A percentile compares a stretch with the other conserved stretches of the same genome.
phyloP scores from a whole-genome alignment of 2,113 vertebrate species.

The Poeciliopsis prolifica region DNA sequence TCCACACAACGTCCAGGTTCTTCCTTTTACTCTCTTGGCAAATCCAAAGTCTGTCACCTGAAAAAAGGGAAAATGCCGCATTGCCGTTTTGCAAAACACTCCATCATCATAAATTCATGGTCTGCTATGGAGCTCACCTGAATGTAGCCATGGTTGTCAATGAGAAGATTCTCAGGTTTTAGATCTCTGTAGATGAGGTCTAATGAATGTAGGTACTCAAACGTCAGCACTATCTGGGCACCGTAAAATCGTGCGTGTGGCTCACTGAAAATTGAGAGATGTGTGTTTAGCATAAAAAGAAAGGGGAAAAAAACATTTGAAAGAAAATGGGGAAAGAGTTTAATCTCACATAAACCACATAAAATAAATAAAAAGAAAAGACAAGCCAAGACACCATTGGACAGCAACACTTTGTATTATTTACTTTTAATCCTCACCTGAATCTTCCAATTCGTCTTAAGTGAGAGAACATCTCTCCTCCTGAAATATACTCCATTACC shows the following conservation, averaged over 20 bases:
- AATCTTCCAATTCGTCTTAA: conserved; percentile 98
- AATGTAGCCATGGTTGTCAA: conserved; percentile 98
- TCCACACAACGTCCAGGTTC: conserved; percentile 99
- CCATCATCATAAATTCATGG: background rate
- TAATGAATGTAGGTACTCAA: conserved; percentile 99
- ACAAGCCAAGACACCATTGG: background rate
- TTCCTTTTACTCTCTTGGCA: conserved; percentile 98
- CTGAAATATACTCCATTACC: conserved; percentile 99
- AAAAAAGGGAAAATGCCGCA: background rate
- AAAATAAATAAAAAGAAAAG: background rate
- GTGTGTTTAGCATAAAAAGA: background rate
- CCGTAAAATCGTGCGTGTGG: conserved; percentile 98
- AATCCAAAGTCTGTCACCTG: conserved; percentile 99
- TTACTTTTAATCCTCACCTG: conserved; percentile 80
- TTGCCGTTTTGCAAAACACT: background rate
- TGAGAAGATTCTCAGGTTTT: conserved; percentile 99
- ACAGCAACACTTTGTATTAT: background rate
- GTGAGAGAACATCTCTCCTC: conserved; percentile 99
- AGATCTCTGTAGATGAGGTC: conserved; percentile 99
- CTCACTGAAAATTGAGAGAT: conserved; percentile 81
- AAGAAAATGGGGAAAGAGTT: background rate
- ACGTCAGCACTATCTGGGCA: conserved; percentile 98
- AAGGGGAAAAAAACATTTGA: background rate
- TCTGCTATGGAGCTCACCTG: conserved; percentile 81
- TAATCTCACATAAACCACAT: background rate